Evolutionary conservation across 2,113 vertebrate species (phyloP).

Genomic region (Holacanthus passer): DNA sequence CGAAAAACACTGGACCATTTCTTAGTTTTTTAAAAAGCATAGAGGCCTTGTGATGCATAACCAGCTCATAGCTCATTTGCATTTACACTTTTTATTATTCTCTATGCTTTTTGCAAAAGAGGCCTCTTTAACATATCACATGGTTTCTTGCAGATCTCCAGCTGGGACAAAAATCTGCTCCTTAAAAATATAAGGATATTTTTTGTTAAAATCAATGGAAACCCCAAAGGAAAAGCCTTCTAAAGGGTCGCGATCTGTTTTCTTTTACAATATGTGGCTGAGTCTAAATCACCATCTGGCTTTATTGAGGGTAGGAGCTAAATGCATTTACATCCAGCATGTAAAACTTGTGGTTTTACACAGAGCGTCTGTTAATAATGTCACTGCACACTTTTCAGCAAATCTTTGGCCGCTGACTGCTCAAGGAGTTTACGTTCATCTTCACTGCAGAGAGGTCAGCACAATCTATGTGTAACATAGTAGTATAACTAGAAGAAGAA

Average conservation of each 20-base stretch:
- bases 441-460: not conserved
- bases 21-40: too few relatives aligned
- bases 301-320: not conserved
- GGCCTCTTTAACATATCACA: not conserved
- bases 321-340: slow-evolving; percentile 5
- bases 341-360: not conserved
- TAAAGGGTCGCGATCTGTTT: slow-evolving; percentile 14
- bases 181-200: not conserved
- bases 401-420: not conserved
- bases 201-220: slow-evolving; percentile 1
- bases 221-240: not conserved
- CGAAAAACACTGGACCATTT: not conserved
- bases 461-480: not conserved
- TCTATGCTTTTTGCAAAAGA: not conserved
- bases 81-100: not conserved
- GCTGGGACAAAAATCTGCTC: not conserved
- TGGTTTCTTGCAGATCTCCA: too few relatives aligned
- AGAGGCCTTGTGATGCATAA: not conserved
- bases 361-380: not conserved
- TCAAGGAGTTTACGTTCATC: not conserved
- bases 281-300: slow-evolving; percentile 11
- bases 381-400: not conserved
- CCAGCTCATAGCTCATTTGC: not conserved
- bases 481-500: not conserved
- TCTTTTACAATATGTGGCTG: not conserved